Evolutionary conservation across 2,113 vertebrate species (phyloP).

Genomic region (Arenaria interpres): DNA sequence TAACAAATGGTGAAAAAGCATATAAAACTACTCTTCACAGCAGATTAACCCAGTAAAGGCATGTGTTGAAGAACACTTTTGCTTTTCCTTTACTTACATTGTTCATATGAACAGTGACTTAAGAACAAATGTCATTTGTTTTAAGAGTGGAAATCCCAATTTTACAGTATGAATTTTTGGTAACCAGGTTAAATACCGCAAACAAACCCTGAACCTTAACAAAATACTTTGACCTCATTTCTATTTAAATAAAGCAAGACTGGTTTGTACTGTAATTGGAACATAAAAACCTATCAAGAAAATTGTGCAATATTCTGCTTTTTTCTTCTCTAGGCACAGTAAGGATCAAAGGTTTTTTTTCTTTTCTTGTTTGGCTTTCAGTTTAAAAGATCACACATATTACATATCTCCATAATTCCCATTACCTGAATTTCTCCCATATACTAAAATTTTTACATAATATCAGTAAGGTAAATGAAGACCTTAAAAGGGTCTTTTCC

Average conservation of each 20-base stretch:
- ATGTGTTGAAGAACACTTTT: neutral
- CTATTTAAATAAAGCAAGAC: slow-evolving; percentile 4
- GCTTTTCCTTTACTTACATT: neutral
- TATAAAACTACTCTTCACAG: neutral
- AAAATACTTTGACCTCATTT: neutral
- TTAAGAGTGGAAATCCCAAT: neutral
- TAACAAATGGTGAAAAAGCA: neutral
- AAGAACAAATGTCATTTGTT: neutral
- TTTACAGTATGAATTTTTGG: neutral
- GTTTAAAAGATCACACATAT: neutral
- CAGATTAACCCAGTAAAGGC: neutral
- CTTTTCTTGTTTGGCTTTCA: neutral
- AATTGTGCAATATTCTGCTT: neutral
- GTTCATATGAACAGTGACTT: neutral
- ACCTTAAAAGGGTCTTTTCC: neutral
- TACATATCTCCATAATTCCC: neutral
- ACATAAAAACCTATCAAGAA: neutral
- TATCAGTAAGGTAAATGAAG: neutral
- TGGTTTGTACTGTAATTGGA: neutral
- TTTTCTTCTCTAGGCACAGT: neutral
- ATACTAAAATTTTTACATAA: neutral
- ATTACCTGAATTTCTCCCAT: neutral
- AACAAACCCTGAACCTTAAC: neutral
- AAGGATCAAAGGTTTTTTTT: neutral
- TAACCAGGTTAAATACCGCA: neutral